phyloP scores from a whole-genome alignment of 1,140 invertebrate species.

The Campoletis sonorensis region DNA sequence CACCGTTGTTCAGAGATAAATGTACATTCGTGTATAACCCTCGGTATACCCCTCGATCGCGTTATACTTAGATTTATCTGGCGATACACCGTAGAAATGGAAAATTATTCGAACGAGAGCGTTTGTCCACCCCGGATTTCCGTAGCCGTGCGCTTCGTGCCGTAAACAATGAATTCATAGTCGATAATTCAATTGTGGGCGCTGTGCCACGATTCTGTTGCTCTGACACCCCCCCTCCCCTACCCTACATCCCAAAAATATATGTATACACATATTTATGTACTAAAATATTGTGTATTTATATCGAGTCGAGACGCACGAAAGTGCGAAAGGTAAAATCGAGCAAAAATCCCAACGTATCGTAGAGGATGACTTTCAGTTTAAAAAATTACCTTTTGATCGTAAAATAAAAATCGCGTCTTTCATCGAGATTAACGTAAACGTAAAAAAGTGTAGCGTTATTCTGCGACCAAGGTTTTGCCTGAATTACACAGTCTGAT shows the following conservation, averaged over 20 bases:
- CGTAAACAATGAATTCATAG: slow-evolving; percentile 47
- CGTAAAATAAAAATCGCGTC: neutral
- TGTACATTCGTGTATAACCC: slow-evolving; percentile 21
- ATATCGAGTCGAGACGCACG: neutral
- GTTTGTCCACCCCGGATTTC: slow-evolving; percentile 43
- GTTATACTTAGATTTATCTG: slow-evolving; percentile 46
- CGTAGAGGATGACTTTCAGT: neutral
- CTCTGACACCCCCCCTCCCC: slow-evolving; percentile 17
- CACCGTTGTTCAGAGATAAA: slow-evolving; percentile 34
- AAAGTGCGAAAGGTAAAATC: slow-evolving; percentile 30
- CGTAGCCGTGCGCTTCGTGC: slow-evolving; percentile 37
- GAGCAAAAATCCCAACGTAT: neutral
- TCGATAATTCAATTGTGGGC: slow-evolving; percentile 46
- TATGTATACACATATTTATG: neutral
- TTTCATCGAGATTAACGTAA: neutral
- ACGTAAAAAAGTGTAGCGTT: neutral
- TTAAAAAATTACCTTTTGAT: neutral
- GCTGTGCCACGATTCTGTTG: slow-evolving; percentile 36
- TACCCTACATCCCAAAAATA: neutral
- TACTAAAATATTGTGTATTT: neutral
- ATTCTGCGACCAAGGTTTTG: too few relatives aligned
- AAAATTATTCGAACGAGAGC: slow-evolving; percentile 45
- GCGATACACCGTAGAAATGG: slow-evolving; percentile 41
- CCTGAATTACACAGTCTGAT: too few relatives aligned
- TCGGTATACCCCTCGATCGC: slow-evolving; percentile 3